phyloP scores from a whole-genome alignment of 2,888 invertebrate genomes.

The Pyrrhia umbra region DNA sequence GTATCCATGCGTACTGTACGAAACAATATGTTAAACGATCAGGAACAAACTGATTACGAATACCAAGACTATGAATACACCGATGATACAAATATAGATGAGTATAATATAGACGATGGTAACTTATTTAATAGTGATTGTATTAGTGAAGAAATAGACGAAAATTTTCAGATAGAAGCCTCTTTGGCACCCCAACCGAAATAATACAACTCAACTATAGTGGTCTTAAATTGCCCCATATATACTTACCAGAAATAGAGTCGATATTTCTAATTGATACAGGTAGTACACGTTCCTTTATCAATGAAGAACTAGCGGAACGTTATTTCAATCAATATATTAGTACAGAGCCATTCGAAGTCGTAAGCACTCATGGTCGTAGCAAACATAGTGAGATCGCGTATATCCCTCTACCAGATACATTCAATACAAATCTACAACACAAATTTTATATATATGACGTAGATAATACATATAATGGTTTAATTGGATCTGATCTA shows the following conservation, averaged over 20 bases:
- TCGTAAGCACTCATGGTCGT: constrained; percentile 46
- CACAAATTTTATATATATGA: constrained; percentile 48
- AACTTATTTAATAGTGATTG: too few relatives aligned
- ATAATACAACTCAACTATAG: too few relatives aligned
- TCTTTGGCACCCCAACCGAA: too few relatives aligned
- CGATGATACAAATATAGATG: too few relatives aligned
- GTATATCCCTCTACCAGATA: constrained; percentile 31
- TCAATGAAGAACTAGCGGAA: constrained; percentile 26
- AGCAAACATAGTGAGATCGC: constrained; percentile 47
- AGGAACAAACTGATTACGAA: too few relatives aligned
- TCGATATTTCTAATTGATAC: constrained; percentile 50
- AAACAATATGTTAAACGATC: too few relatives aligned
- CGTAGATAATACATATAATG: constrained; percentile 8
- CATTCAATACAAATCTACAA: constrained; percentile 21
- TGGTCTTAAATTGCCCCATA: constrained; percentile 34
- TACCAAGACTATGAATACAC: too few relatives aligned
- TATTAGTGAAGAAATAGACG: too few relatives aligned
- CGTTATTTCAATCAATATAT: constrained; percentile 25
- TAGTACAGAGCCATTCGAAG: constrained; percentile 40
- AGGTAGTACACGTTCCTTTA: constrained; percentile 45
- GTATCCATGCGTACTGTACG: too few relatives aligned
- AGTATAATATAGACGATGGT: too few relatives aligned
- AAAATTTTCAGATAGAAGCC: too few relatives aligned
- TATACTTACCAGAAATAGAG: constrained; percentile 40
- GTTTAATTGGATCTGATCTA: not conserved